phyloP scores from a whole-genome alignment of 2,797 vertebrate genomes.

The Lutjanus campechanus region DNA sequence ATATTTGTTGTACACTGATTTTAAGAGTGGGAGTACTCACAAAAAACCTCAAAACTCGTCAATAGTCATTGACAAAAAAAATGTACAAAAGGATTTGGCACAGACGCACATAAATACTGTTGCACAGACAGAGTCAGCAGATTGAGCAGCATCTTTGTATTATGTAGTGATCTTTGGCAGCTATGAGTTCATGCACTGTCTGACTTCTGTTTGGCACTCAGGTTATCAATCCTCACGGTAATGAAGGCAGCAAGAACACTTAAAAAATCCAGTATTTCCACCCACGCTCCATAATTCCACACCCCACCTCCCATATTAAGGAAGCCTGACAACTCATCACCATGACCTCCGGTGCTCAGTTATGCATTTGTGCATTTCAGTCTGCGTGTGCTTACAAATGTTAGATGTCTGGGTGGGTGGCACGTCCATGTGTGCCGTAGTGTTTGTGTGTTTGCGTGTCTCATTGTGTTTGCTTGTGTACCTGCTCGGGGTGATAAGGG shows the following conservation, averaged over 20 bases:
- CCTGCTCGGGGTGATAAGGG: conserved; percentile 77
- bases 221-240: conserved; percentile 40
- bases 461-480: conserved; percentile 74
- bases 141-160: conserved; percentile 23
- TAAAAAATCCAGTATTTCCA: conserved; percentile 40
- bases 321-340: conserved; percentile 27
- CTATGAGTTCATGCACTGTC: conserved; percentile 27
- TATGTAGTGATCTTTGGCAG: conserved; percentile 35
- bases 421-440: conserved; percentile 28
- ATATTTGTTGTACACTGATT: conserved; percentile 33
- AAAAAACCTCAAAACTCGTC: conserved; percentile 37
- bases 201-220: conserved; percentile 35
- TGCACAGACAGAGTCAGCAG: conserved; percentile 24
- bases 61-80: conserved; percentile 36
- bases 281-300: conserved; percentile 37
- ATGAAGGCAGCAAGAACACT: conserved; percentile 40
- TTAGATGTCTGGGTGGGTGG: conserved; percentile 24
- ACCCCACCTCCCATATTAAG: conserved; percentile 27
- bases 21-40: conserved; percentile 22
- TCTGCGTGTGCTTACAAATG: conserved; percentile 23
- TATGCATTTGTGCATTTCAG: neutral
- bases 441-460: conserved; percentile 32
- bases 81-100: conserved; percentile 42
- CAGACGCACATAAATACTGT: conserved; percentile 31
- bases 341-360: conserved; percentile 20